A percentile compares a stretch with the other conserved stretches of the same genome.
These are phyloP conservation scores for Balanococcus diminutus DNA, from an alignment of 2,888 invertebrate genomes.

Conservation along the genomic window DNA sequence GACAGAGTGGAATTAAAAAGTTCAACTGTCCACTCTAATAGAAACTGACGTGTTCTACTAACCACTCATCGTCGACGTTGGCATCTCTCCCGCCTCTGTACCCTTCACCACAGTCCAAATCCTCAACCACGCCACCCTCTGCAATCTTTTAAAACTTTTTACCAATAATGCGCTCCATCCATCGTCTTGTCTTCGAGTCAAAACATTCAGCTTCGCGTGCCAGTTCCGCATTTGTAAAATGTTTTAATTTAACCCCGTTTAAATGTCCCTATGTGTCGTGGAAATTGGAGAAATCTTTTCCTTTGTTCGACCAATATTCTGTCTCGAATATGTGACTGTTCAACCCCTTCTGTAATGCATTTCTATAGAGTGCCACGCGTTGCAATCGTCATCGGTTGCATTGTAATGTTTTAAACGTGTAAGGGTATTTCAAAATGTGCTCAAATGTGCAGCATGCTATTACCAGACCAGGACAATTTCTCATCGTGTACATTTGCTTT, in stretches of 20 bases:
- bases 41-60: not conserved
- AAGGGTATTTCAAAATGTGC: not conserved
- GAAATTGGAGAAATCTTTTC: not conserved
- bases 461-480: not conserved
- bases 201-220: not conserved
- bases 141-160: slow-evolving; percentile 23
- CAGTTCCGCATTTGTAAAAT: slow-evolving; percentile 1
- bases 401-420: not conserved
- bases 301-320: not conserved
- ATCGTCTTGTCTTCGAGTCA: not conserved
- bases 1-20: slow-evolving; percentile 28
- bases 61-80: not conserved
- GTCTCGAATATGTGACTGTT: no score
- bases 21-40: slow-evolving; percentile 32
- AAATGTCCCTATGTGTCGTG: not conserved
- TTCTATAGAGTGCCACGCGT: not conserved
- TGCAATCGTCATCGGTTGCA: no score
- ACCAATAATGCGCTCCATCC: not conserved
- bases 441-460: not conserved
- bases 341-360: not conserved
- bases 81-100: no score
- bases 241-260: slow-evolving; percentile 7
- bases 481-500: not conserved
- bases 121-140: not conserved
- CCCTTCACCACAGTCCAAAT: not conserved